Conservation (phyloP, 1,140 invertebrate species). For the Calliphora vicina region DNA sequence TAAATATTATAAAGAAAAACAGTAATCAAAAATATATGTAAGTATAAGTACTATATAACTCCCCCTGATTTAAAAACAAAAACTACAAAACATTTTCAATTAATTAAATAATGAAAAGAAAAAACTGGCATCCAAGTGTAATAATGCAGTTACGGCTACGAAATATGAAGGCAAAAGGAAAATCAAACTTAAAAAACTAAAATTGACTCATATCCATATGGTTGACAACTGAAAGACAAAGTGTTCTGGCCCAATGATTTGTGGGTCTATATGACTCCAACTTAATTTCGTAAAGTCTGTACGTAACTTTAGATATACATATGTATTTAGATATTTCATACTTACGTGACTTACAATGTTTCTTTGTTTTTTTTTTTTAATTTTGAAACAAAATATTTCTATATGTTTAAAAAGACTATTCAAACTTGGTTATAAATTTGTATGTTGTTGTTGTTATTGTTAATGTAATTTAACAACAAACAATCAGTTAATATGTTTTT, state of each 20-base stretch:
- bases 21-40: not conserved
- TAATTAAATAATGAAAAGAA: not conserved
- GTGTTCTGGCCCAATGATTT: slow-evolving; percentile 1
- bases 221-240: not conserved
- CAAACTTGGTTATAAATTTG: not conserved
- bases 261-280: not conserved
- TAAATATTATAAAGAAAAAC: not conserved
- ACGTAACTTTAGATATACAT: not conserved
- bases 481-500: not conserved
- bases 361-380: not conserved
- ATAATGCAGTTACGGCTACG: not conserved
- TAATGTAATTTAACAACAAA: not conserved
- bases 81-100: not conserved
- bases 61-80: not conserved
- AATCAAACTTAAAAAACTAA: not conserved
- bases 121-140: not conserved
- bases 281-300: not conserved
- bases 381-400: not conserved
- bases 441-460: not conserved
- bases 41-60: not conserved
- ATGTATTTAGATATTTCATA: not conserved
- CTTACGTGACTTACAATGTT: not conserved
- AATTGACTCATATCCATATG: not conserved
- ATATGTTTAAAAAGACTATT: too few species aligned
- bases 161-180: not conserved